Evolutionary conservation across 2,888 invertebrate species (phyloP), one percentile per base, ranked within the genome.

Genomic region (Trachelus stipa): DNA sequence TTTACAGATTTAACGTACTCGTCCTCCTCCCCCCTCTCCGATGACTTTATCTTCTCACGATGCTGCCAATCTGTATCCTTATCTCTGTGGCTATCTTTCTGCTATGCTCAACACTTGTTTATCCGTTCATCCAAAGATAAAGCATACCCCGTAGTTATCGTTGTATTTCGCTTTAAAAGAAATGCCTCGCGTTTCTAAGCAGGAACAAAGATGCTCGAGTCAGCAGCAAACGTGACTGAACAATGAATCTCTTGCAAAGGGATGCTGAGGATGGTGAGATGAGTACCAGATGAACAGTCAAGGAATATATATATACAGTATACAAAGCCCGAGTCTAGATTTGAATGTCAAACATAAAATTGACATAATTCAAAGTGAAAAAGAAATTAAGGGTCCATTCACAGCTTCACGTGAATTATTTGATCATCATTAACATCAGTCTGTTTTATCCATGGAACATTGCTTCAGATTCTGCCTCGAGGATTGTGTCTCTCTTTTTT

Each of bases 191-290:
- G 78, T 77, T 79, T 79, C 78, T 77, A 85, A 84, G 80, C 79
- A 80, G 81, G 34, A n/a, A 74, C 76, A 76, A 84, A 84, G 81
- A 86, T 83, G 79, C 83, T 84, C 81, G 81, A 86, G 84, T 86
- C 83, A 83, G 84, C 84, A 79, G 78, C 73, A 81, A 85, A 87
- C 88, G 88, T 88, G 88, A 88, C 87, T 83, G 87, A 87, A 88
- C 88, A 88, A 88, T 88, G 87, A 56, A 88, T 86, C 83, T 84
- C 79, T 78, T 77, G 80, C 9, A 23, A 56, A 56, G 56, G 56
- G 56, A 56, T 56, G 56, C 56, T 56, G 56, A 23, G 56, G 23
- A 56, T 9, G 56, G 15, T 23, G 1, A 56, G 56, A 56, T 56
- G 56, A 56, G 56, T 56, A 56, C 56, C 56, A 0, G 56, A 56